Percentiles rank a stretch among this genome's conserved stretches.
phyloP scores from a whole-genome alignment of 2,797 vertebrate genomes.

The Heterohyrax brucei region DNA sequence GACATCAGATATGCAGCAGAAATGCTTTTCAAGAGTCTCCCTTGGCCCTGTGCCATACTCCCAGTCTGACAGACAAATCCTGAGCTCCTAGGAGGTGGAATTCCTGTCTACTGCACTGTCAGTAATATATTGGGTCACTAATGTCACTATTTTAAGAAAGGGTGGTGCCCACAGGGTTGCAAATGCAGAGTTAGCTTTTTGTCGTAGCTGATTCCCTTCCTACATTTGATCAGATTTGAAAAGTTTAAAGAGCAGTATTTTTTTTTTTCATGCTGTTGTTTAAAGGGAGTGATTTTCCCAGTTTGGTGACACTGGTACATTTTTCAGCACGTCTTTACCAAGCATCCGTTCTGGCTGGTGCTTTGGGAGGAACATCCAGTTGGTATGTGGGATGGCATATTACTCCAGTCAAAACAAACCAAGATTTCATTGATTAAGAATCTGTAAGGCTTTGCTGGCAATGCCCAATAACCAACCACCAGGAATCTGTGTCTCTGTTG shows the following conservation, averaged over 20 bases:
- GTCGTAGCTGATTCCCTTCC: neutral
- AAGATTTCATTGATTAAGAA: neutral
- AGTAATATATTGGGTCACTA: no score
- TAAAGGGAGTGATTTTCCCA: neutral
- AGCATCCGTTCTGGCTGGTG: neutral
- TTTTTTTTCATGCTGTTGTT: neutral
- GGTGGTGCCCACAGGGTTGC: accelerated
- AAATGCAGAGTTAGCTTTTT: neutral
- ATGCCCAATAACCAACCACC: neutral
- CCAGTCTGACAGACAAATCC: neutral
- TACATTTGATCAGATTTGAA: neutral
- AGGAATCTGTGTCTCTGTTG: neutral
- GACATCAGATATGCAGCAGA: neutral
- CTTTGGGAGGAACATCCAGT: neutral
- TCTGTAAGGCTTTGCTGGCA: neutral
- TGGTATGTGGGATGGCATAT: neutral
- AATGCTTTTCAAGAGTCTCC: neutral
- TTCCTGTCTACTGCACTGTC: no score
- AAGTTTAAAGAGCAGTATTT: neutral
- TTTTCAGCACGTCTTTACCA: neutral
- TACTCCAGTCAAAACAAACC: neutral
- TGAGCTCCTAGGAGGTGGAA: neutral
- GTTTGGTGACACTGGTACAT: neutral
- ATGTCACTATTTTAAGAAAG: neutral
- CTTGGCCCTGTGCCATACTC: neutral